Evolutionary conservation across 1,140 invertebrate species (phyloP).

Genomic region (Limonius californicus): DNA sequence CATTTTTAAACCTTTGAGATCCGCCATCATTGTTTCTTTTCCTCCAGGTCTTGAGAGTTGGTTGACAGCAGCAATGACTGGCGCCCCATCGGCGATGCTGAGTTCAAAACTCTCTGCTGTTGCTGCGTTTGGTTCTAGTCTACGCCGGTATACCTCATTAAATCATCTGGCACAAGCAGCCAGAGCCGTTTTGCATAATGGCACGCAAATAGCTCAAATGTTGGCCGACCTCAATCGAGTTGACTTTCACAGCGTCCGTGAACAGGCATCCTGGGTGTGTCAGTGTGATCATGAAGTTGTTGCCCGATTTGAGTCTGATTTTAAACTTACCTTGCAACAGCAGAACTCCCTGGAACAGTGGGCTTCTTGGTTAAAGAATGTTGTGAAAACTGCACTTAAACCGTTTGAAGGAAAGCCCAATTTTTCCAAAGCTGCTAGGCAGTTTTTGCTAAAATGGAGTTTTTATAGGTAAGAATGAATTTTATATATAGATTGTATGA

Average conservation of each 20-base stretch:
- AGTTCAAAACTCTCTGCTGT: slow-evolving; percentile 83
- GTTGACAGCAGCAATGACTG: slow-evolving; percentile 81
- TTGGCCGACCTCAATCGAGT: slow-evolving; percentile 93
- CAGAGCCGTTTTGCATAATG: slow-evolving; percentile 92
- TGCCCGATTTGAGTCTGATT: slow-evolving; percentile 85
- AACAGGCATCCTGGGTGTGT: slow-evolving; percentile 95
- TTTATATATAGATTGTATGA: too few species aligned
- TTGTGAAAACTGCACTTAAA: slow-evolving; percentile 83
- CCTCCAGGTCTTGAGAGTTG: slow-evolving; percentile 76
- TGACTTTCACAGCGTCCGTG: slow-evolving; percentile 94
- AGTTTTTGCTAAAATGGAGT: slow-evolving; percentile 98
- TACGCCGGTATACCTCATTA: slow-evolving; percentile 95
- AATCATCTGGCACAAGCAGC: slow-evolving; percentile 97
- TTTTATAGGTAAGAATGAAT: slow-evolving; percentile 78
- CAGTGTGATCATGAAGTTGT: slow-evolving; percentile 88
- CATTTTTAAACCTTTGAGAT: too few species aligned
- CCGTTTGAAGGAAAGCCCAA: slow-evolving; percentile 80
- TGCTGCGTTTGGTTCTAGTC: slow-evolving; percentile 89
- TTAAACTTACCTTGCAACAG: slow-evolving; percentile 88
- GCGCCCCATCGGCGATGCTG: slow-evolving; percentile 79
- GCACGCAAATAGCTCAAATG: slow-evolving; percentile 96
- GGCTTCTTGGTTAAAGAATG: slow-evolving; percentile 93
- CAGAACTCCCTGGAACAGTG: slow-evolving; percentile 95
- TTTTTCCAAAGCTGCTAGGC: slow-evolving; percentile 86
- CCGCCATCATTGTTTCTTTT: too few species aligned